Conservation (phyloP, 2,113 vertebrate species). For the Turdus rufiventris region DNA sequence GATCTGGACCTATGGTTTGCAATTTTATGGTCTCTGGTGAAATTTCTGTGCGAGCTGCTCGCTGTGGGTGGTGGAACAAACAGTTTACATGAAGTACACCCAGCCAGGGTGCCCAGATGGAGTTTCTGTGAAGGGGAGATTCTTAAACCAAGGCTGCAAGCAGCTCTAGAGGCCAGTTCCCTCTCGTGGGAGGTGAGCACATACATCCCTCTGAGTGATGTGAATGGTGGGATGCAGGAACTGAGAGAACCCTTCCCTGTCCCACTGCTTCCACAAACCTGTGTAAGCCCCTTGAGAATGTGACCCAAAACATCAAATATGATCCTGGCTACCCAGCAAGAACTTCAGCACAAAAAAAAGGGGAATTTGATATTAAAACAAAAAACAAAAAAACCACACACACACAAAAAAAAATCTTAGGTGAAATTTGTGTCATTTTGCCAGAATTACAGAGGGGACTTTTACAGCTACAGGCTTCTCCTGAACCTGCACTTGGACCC, state of each 20-base stretch:
- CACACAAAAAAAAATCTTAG: neutral
- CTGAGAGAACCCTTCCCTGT: neutral
- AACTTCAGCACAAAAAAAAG: neutral
- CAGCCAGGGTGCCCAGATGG: neutral
- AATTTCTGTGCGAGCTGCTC: neutral
- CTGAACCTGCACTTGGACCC: neutral
- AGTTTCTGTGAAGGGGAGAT: neutral
- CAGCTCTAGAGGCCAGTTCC: neutral
- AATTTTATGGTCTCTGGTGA: slow-evolving; percentile 39
- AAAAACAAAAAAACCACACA: too few relatives aligned
- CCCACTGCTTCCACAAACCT: neutral
- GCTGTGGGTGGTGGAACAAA: slow-evolving; percentile 32
- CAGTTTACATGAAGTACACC: neutral
- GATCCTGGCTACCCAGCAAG: neutral
- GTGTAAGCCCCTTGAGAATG: neutral
- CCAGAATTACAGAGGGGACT: neutral
- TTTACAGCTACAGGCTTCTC: neutral
- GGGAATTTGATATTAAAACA: neutral
- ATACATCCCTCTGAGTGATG: rapidly evolving
- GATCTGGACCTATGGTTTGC: slow-evolving; percentile 46
- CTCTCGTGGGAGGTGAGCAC: neutral
- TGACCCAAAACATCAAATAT: neutral
- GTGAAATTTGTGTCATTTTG: neutral
- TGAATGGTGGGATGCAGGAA: rapidly evolving
- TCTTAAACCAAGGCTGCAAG: neutral